These are phyloP conservation scores for Brachionus calyciflorus DNA, from an alignment of 1,140 invertebrate species.

Conservation along the genomic window DNA sequence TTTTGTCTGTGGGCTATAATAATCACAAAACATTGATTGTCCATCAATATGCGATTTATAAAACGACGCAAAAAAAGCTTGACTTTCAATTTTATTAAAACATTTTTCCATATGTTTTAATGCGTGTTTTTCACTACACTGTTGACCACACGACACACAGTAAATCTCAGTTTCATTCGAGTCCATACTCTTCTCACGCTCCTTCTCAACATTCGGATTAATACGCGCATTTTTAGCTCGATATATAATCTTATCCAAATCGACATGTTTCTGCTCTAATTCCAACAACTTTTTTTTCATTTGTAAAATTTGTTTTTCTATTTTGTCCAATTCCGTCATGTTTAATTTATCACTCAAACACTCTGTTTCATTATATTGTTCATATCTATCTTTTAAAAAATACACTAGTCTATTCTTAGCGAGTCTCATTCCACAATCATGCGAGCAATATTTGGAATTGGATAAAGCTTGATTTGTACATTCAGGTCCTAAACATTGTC, in stretches of 20 bases:
- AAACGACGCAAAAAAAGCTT: slow-evolving; percentile 89
- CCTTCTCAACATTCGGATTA: slow-evolving; percentile 64
- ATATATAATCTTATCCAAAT: slow-evolving; percentile 78
- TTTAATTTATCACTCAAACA: slow-evolving; percentile 83
- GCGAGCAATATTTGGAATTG: slow-evolving; percentile 88
- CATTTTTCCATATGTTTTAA: slow-evolving; percentile 70
- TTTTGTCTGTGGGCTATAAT: slow-evolving; percentile 79
- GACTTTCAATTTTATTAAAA: slow-evolving; percentile 83
- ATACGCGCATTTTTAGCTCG: slow-evolving; percentile 68
- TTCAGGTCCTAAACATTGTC: slow-evolving; percentile 84
- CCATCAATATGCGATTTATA: slow-evolving; percentile 90
- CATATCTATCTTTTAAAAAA: slow-evolving; percentile 83
- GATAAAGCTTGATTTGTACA: slow-evolving; percentile 73
- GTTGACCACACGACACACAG: slow-evolving; percentile 92
- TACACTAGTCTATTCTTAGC: slow-evolving; percentile 69
- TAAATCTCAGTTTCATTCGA: slow-evolving; percentile 62
- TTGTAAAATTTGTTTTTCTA: slow-evolving; percentile 73
- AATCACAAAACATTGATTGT: slow-evolving; percentile 95
- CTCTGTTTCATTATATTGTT: slow-evolving; percentile 86
- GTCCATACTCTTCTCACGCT: background rate
- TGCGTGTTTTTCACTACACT: slow-evolving; percentile 77
- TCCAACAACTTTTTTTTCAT: slow-evolving; percentile 68
- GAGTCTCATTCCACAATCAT: slow-evolving; percentile 84
- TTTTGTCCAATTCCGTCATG: slow-evolving; percentile 74
- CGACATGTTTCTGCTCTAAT: slow-evolving; percentile 60